Base-by-base conservation (phyloP, 2,888 invertebrate genomes). In the Latrodectus hesperus region DNA sequence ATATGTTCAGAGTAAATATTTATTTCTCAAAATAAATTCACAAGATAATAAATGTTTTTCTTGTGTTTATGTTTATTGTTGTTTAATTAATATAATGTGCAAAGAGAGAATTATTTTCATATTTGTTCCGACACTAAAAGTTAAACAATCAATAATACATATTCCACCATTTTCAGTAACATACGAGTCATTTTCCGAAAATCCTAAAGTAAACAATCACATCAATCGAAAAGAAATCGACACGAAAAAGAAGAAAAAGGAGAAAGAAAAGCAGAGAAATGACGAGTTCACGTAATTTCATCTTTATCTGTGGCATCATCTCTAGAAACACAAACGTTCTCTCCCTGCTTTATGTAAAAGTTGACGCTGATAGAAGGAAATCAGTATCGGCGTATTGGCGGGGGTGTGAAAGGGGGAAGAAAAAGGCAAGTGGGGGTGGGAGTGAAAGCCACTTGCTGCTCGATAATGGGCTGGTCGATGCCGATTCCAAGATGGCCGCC, bases 401-500 rank as follows among this genome's bases (percentile, higher is more conserved):
- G 38, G 38, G 38, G 38, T 38, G 38, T 38, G 77, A 38, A 53
- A 52, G 73, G 49, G 73, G 53, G 49, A 38, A 64, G 53, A 67
- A 38, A 68, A 73, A 49, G 26, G 78, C 73, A 73, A 77, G 65
- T 77, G 78, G 73, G 26, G 49, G 74, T 65, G 71, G 68, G 51
- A 53, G 38, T 64, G 71, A 80, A 80, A 87, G 86, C 86, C 86
- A 87, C 86, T 87, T 87, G 86, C 86, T 87, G 86, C 86, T 87
- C 86, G 86, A 87, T 87, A 87, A 87, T 81, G 81, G 81, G 80
- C 38, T 64, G 81, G 86, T 87, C 86, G 86, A 87, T 87, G 76
- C 71, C 81, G 86, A 87, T 87, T 86, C 86, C 86, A 87, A 87
- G 86, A 87, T 87, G 86, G 86, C 86, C 81, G 86, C 75, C 77